These are phyloP conservation scores for Cistogaster globosa DNA, from an alignment of 2,888 invertebrate species.

Conservation along the genomic window DNA sequence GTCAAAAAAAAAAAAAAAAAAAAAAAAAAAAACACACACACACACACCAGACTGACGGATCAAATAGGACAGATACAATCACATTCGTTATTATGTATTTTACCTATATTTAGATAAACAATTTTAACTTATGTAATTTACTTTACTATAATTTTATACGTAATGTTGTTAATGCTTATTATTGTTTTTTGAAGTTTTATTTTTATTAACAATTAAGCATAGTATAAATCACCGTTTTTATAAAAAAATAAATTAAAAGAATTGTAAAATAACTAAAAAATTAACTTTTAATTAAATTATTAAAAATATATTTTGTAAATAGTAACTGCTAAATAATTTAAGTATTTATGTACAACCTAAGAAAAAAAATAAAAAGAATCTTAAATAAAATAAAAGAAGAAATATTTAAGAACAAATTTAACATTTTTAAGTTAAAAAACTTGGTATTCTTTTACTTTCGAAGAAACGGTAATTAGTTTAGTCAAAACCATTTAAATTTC, in stretches of 20 bases:
- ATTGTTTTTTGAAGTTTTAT: neutral
- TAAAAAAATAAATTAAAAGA: conserved; percentile 2
- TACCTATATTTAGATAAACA: neutral
- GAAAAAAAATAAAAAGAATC: neutral
- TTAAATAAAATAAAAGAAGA: conserved; percentile 24
- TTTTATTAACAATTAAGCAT: conserved; percentile 10
- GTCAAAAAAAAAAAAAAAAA: too few species aligned
- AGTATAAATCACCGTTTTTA: conserved; percentile 1
- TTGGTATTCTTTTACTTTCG: neutral
- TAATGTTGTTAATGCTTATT: conserved; percentile 49
- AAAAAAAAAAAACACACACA: too few species aligned
- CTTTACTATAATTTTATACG: conserved; percentile 9
- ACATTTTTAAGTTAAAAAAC: conserved; percentile 19
- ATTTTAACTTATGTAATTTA: conserved; percentile 40
- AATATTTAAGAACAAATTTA: conserved; percentile 31
- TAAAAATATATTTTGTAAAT: conserved; percentile 61
- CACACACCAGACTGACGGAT: neutral
- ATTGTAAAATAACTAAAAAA: conserved; percentile 52
- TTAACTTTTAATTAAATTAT: conserved; percentile 66
- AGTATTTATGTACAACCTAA: conserved; percentile 47
- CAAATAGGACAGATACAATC: neutral
- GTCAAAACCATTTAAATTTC: neutral
- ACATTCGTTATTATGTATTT: neutral
- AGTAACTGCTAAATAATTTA: conserved; percentile 62
- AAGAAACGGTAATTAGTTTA: neutral